Percentiles rank a stretch among this genome's conserved stretches.
phyloP scores from a whole-genome alignment of 2,797 vertebrate genomes.

The Microctenopoma lineatum region DNA sequence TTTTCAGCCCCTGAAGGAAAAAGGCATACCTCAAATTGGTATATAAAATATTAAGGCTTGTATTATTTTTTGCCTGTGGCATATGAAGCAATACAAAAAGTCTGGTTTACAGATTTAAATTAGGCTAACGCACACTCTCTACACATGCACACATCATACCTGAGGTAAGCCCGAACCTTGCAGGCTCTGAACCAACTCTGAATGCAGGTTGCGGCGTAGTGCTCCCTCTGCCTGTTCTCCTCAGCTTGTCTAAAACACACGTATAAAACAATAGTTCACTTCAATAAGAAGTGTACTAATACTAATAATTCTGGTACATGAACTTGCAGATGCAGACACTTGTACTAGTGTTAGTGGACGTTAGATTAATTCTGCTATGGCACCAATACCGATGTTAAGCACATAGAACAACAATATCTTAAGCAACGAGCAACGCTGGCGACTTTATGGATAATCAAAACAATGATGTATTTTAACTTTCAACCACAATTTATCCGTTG shows the following conservation, averaged over 20 bases:
- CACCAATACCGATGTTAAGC: too few species aligned
- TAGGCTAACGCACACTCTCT: conserved; percentile 10
- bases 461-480: too few species aligned
- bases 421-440: too few species aligned
- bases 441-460: too few species aligned
- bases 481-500: too few species aligned
- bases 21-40: conserved; percentile 22
- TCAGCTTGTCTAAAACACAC: conserved; percentile 81
- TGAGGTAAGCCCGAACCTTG: conserved; percentile 85
- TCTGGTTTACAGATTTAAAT: conserved; percentile 9
- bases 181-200: conserved; percentile 93
- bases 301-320: not conserved
- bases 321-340: not conserved
- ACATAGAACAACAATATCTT: too few species aligned
- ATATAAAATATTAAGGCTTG: conserved; percentile 42
- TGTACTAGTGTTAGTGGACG: too few species aligned
- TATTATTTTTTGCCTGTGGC: conserved; percentile 26
- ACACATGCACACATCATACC: conserved; percentile 74
- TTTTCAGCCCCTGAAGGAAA: conserved; percentile 33
- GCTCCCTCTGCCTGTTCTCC: conserved; percentile 78
- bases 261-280: not conserved
- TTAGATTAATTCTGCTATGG: not conserved
- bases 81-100: conserved; percentile 3
- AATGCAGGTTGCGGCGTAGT: conserved; percentile 85
- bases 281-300: not conserved